Conservation (phyloP, 2,113 vertebrate species). For the Prinia subflava region DNA sequence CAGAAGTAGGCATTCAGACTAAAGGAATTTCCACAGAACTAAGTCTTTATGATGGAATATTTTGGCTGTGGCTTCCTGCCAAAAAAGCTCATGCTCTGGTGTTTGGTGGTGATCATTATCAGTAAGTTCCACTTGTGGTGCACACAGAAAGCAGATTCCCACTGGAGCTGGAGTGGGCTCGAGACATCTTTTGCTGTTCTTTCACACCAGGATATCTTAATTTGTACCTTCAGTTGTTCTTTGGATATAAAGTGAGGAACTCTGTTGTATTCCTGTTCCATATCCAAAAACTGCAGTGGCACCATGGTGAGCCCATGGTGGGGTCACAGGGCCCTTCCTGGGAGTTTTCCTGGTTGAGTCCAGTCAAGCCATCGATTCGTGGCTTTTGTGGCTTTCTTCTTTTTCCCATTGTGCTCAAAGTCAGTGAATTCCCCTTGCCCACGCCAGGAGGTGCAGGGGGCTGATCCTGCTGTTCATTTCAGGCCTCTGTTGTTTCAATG, state of each 20-base stretch:
- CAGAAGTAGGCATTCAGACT: background rate
- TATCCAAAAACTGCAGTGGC: background rate
- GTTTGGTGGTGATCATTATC: background rate
- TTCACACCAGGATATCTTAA: background rate
- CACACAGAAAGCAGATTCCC: background rate
- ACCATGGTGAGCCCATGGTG: rapidly evolving
- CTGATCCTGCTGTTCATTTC: background rate
- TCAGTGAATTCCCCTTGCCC: background rate
- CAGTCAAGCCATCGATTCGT: background rate
- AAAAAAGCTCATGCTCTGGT: background rate
- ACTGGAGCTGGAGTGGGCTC: background rate
- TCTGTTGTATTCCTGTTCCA: background rate
- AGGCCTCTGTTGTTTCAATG: background rate
- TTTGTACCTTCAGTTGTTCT: background rate
- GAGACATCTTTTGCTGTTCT: rapidly evolving
- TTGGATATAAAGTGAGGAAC: background rate
- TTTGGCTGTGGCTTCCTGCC: background rate
- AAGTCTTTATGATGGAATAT: background rate
- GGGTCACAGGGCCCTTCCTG: background rate
- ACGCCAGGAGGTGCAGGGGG: background rate
- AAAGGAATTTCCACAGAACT: background rate
- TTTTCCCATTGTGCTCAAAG: background rate
- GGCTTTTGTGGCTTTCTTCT: background rate
- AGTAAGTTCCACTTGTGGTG: background rate
- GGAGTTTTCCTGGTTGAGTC: background rate